A percentile compares a stretch with the other conserved stretches of the same genome.
phyloP scores from a whole-genome alignment of 2,888 invertebrate species.

The Euphydryas editha region DNA sequence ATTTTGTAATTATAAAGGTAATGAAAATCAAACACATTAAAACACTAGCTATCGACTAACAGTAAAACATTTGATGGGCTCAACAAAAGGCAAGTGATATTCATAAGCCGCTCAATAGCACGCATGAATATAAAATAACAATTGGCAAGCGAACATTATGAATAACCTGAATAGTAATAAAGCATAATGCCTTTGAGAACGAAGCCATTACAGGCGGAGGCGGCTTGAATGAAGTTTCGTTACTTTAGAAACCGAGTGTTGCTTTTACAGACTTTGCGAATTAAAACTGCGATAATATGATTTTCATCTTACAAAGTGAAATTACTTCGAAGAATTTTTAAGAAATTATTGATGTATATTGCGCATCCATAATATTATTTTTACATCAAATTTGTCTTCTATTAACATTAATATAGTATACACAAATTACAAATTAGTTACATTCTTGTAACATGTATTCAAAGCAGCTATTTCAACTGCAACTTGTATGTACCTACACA shows the following conservation, averaged over 20 bases:
- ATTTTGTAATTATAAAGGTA: not conserved
- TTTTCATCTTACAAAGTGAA: constrained; percentile 42
- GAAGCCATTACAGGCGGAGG: constrained; percentile 36
- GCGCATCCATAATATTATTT: not conserved
- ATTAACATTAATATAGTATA: not conserved
- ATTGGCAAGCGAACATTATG: constrained; percentile 54
- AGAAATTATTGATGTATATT: not conserved
- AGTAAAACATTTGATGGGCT: constrained; percentile 14
- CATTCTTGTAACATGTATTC: not conserved
- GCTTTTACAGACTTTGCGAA: constrained; percentile 16
- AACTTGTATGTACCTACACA: not conserved
- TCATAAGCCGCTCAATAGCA: constrained; percentile 48
- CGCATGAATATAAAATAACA: constrained; percentile 50
- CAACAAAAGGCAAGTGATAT: constrained; percentile 37
- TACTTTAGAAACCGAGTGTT: constrained; percentile 25
- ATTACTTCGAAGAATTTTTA: not conserved
- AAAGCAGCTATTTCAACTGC: not conserved
- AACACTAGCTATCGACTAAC: not conserved
- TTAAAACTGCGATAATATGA: constrained; percentile 32
- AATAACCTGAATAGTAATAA: constrained; percentile 46
- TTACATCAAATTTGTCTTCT: not conserved
- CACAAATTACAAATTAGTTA: not conserved
- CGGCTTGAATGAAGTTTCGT: constrained; percentile 42
- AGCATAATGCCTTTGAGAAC: constrained; percentile 34
- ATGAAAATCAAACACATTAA: not conserved